phyloP scores from a whole-genome alignment of 2,888 invertebrate species.

The Drosophila paucipuncta region DNA sequence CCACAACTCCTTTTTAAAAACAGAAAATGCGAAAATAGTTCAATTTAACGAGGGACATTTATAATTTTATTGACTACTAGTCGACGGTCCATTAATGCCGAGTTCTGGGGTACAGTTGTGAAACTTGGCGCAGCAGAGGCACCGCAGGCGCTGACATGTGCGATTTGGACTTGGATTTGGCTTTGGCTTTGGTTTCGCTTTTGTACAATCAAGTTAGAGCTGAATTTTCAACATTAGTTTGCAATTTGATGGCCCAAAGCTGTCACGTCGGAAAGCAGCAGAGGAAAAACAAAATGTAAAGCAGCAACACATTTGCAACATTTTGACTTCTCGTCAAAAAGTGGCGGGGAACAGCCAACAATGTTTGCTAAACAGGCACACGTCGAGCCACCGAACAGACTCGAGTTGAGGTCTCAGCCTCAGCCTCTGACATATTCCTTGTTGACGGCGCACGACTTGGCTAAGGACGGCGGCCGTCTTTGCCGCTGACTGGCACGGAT shows the following conservation, averaged over 20 bases:
- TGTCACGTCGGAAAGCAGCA: slow-evolving; percentile 76
- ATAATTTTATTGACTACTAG: slow-evolving; percentile 70
- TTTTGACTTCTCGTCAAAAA: slow-evolving; percentile 76
- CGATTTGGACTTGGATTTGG: slow-evolving; percentile 34
- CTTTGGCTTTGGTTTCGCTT: slow-evolving; percentile 26
- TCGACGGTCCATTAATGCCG: slow-evolving; percentile 46
- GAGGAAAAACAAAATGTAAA: slow-evolving; percentile 34
- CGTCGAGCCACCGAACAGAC: slow-evolving; percentile 65
- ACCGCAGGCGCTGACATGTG: slow-evolving; percentile 59
- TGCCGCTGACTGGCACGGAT: slow-evolving; percentile 61
- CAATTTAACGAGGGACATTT: slow-evolving; percentile 75
- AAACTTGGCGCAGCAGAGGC: slow-evolving; percentile 70
- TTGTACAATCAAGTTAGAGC: slow-evolving; percentile 38
- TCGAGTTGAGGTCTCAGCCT: slow-evolving; percentile 17
- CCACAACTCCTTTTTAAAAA: slow-evolving; percentile 9
- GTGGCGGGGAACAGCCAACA: slow-evolving; percentile 43
- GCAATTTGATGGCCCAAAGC: slow-evolving; percentile 80
- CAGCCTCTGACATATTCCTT: slow-evolving; percentile 80
- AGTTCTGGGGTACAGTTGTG: slow-evolving; percentile 63
- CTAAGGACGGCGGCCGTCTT: slow-evolving; percentile 58
- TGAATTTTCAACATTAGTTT: slow-evolving; percentile 77
- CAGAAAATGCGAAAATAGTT: slow-evolving; percentile 58
- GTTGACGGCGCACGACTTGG: slow-evolving; percentile 77
- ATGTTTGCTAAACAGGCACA: slow-evolving; percentile 79
- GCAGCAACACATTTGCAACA: slow-evolving; percentile 69